Evolutionary conservation across 2,113 vertebrate species (phyloP), one percentile per base, ranked within the genome.

Genomic region (Thinocorus orbignyianus): DNA sequence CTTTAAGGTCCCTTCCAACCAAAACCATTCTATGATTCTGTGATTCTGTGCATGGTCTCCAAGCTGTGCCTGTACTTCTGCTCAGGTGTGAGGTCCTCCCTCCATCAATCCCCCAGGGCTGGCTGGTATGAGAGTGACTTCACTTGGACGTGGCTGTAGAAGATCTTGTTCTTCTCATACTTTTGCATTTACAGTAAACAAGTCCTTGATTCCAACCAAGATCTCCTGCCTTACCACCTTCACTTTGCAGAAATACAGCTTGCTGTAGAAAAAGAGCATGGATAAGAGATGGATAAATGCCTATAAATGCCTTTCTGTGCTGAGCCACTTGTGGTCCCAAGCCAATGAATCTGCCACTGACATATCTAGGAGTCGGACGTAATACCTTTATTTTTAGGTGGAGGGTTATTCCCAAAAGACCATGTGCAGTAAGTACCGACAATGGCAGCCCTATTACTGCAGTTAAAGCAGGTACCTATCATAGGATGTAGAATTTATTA

Each of bases 331-430:
- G 55, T n/a, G 48, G 19, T 37, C 46, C 37, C 22, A 35, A 46
- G 57, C 4, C 69, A 61, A 39, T 8, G 33, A 80, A 76, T 41
- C 41, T 81, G 41, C 17, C 22, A 6, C 24, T 49, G 61, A 7
- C 20, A 12, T 72, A 60, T 41, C n/a, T 39, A 44, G 41, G 31
- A 16, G 11, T 19, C 0, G 0, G 31, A 57, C 3, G 23, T 1
- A 2, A 44, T 60, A 23, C 39, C 31, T 88, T 74, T 44, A 49
- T 64, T 78, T 76, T 86, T 28, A 70, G 46, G 28, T 15, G 17
- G 52, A 81, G 52, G 20, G 10, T 39, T 17, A 35, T 60, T 82
- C 39, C 28, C 65, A 33, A 54, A 81, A 60, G 9, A 48, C 11
- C 24, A n/a, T 8, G 10, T 30, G n/a, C 39, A 52, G n/a, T 28